phyloP scores from a whole-genome alignment of 2,888 invertebrate genomes.

The Heliconius ismenius region DNA sequence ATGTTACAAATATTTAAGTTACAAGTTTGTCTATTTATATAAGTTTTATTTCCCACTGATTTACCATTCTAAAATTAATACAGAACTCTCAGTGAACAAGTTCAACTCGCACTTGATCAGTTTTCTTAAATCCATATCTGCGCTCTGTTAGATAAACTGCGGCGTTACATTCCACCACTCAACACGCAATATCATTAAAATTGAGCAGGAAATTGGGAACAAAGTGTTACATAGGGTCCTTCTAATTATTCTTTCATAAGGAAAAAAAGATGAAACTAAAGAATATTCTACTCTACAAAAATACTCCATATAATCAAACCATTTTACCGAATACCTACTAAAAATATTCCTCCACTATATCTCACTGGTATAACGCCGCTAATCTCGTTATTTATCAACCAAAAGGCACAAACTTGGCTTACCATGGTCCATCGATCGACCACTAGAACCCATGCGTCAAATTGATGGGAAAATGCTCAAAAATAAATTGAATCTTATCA shows the following conservation, averaged over 20 bases:
- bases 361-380: conserved; percentile 6
- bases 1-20: too few species aligned
- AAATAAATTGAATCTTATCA: conserved; percentile 46
- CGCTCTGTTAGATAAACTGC: too few species aligned
- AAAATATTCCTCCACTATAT: conserved; percentile 1
- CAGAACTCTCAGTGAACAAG: too few species aligned
- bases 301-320: background rate
- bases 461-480: conserved; percentile 46
- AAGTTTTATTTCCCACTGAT: too few species aligned
- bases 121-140: too few species aligned
- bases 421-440: conserved; percentile 39
- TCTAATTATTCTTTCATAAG: background rate
- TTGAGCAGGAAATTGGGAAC: too few species aligned
- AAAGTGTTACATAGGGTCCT: too few species aligned
- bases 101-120: too few species aligned
- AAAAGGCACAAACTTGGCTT: conserved; percentile 20
- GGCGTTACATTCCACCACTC: too few species aligned
- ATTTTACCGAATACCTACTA: background rate
- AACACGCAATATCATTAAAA: too few species aligned
- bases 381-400: conserved; percentile 25
- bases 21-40: too few species aligned
- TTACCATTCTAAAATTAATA: too few species aligned
- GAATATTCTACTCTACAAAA: background rate
- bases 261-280: background rate
- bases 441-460: conserved; percentile 45